Evolutionary conservation across 2,888 invertebrate genomes (phyloP).

Genomic region (Tromatobia lineatoria): DNA sequence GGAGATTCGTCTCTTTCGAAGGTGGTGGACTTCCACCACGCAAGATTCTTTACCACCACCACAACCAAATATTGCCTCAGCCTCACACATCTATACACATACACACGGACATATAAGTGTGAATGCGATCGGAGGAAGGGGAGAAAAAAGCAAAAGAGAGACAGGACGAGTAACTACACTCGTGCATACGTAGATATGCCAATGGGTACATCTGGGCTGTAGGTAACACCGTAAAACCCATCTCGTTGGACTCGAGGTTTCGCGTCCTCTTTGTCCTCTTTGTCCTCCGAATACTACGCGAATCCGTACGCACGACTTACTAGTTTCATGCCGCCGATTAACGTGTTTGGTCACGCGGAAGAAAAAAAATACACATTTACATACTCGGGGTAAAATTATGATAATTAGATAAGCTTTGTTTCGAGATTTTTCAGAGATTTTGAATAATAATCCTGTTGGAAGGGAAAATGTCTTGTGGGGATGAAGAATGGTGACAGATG

Average conservation of each 20-base stretch:
- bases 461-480: too few species aligned
- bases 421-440: too few species aligned
- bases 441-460: too few species aligned
- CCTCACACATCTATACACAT: neutral
- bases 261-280: constrained; percentile 38
- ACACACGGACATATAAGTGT: neutral
- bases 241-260: constrained; percentile 26
- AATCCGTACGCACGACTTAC: neutral
- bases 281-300: constrained; percentile 30
- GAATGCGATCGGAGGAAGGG: constrained; percentile 3
- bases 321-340: neutral
- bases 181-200: constrained; percentile 25
- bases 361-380: neutral
- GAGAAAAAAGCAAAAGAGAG: constrained; percentile 31
- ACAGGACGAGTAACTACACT: constrained; percentile 37
- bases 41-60: constrained; percentile 54
- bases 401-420: too few species aligned
- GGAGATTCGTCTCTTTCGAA: constrained; percentile 66
- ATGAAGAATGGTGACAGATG: too few species aligned
- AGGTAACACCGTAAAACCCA: constrained; percentile 4
- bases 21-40: constrained; percentile 63
- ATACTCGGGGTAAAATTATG: too few species aligned
- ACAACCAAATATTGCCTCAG: constrained; percentile 20
- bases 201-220: neutral
- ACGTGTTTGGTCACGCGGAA: neutral